A percentile compares a stretch with the other conserved stretches of the same genome.
Evolutionary conservation across 2,797 vertebrate genomes (phyloP).

Genomic region (Trachops cirrhosus): DNA sequence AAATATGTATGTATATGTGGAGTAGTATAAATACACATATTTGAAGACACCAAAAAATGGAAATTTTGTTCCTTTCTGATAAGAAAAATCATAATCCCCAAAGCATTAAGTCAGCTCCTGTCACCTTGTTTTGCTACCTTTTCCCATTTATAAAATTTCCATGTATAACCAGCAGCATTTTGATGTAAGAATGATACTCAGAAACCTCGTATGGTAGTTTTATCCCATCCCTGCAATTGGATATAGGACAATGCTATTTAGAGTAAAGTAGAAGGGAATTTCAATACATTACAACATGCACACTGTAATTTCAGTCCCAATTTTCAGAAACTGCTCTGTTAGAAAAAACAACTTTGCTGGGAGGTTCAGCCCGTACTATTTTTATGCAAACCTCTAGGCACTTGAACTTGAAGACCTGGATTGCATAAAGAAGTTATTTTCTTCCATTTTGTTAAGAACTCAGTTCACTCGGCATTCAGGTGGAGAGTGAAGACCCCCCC

Average conservation of each 20-base stretch:
- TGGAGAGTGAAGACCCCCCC: background rate
- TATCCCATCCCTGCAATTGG: constrained; percentile 27
- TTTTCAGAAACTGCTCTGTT: constrained; percentile 65
- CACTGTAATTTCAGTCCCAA: constrained; percentile 69
- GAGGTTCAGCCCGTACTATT: constrained; percentile 25
- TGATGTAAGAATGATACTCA: background rate
- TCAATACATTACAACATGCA: constrained; percentile 51
- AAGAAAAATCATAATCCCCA: background rate
- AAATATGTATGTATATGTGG: background rate
- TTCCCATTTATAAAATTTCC: background rate
- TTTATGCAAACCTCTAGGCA: constrained; percentile 20
- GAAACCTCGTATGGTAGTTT: constrained; percentile 44
- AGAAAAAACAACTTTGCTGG: constrained; percentile 56
- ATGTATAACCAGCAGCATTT: background rate
- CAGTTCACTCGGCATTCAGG: background rate
- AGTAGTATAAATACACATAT: background rate
- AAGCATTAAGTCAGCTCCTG: background rate
- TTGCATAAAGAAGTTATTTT: constrained; percentile 37
- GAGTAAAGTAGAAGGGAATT: constrained; percentile 55
- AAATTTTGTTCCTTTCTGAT: background rate
- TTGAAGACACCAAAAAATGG: background rate
- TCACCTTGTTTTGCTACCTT: background rate
- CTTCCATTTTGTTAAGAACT: constrained; percentile 11
- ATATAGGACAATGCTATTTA: constrained; percentile 49
- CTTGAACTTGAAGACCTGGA: constrained; percentile 21